Evolutionary conservation across 2,888 invertebrate species (phyloP).

Genomic region (Heliconius charithonia): DNA sequence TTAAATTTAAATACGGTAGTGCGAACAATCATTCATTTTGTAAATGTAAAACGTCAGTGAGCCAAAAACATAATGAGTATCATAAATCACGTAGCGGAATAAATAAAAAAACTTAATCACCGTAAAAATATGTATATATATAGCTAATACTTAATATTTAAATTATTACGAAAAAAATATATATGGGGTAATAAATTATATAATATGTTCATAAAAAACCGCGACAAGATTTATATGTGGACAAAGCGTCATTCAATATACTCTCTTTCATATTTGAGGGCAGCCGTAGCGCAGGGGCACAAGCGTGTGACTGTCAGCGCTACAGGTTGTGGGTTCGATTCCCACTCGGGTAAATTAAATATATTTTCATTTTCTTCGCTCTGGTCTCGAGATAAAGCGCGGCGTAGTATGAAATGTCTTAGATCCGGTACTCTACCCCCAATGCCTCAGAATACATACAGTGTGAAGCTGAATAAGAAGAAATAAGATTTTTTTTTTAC

Average conservation of each 20-base stretch:
- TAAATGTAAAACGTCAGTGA: constrained; percentile 17
- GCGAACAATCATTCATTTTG: constrained; percentile 26
- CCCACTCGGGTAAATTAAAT: too few species aligned
- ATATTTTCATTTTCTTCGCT: too few species aligned
- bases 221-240: background rate
- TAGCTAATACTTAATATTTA: constrained; percentile 1
- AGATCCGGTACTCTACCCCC: too few species aligned
- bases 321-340: too few species aligned
- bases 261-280: background rate
- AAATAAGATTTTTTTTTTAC: too few species aligned
- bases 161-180: constrained; percentile 15
- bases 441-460: too few species aligned
- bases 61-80: constrained; percentile 13
- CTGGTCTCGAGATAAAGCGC: too few species aligned
- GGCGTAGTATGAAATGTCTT: too few species aligned
- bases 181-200: constrained; percentile 9
- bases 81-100: constrained; percentile 25
- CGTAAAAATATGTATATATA: constrained; percentile 2
- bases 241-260: background rate
- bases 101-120: constrained; percentile 36
- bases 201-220: background rate
- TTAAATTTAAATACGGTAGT: constrained; percentile 26
- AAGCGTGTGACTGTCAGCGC: too few species aligned
- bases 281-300: too few species aligned
- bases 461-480: too few species aligned